Conservation (phyloP, 2,888 invertebrate species). For the Adineta ricciae region DNA sequence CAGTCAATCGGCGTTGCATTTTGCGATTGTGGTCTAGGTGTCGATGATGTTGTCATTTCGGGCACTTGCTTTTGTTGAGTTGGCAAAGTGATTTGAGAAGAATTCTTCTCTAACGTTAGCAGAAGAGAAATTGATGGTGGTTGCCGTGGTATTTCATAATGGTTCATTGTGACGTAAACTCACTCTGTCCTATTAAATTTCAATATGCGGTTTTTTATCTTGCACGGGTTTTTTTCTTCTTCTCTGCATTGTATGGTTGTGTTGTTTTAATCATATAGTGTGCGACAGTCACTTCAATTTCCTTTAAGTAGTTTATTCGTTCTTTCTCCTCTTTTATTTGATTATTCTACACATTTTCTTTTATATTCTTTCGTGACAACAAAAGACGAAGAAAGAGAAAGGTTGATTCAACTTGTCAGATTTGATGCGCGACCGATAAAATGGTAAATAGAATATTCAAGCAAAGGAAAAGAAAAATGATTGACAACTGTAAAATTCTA, state of each 20-base stretch:
- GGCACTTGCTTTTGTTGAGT: neutral
- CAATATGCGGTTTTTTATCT: neutral
- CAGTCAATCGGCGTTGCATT: neutral
- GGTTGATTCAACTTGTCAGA: neutral
- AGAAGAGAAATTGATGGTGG: neutral
- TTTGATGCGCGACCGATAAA: neutral
- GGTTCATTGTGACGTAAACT: neutral
- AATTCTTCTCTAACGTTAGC: neutral
- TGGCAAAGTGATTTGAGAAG: neutral
- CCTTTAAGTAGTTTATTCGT: neutral
- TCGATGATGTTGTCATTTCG: neutral
- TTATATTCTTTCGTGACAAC: neutral
- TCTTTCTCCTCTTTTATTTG: neutral
- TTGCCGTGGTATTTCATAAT: neutral
- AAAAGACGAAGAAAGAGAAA: neutral
- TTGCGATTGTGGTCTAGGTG: neutral
- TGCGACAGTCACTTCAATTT: neutral
- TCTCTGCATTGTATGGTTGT: neutral
- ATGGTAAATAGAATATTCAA: too few species aligned
- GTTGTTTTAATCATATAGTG: neutral
- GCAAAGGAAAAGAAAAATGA: neutral
- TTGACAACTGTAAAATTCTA: neutral
- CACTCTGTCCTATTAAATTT: neutral
- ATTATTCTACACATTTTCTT: neutral
- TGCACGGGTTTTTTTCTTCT: neutral